These are phyloP conservation scores for Drosophila lini DNA, from an alignment of 1,140 invertebrate genomes.

Conservation along the genomic window DNA sequence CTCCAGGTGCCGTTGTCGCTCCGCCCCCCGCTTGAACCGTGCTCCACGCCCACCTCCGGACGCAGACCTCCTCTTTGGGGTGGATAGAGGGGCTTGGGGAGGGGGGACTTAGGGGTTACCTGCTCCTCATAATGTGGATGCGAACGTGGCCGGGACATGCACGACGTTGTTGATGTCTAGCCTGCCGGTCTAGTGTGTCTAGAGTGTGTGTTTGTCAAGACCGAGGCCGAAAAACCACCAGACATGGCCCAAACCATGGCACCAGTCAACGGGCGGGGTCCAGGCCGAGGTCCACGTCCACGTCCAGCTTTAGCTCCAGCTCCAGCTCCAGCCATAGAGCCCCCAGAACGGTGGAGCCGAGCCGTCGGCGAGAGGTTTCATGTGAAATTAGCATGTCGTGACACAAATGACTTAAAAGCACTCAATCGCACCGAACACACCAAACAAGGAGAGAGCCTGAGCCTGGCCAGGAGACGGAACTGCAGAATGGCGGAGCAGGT, in stretches of 20 bases:
- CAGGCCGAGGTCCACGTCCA: conserved; percentile 20
- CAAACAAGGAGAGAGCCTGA: conserved; percentile 28
- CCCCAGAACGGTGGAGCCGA: conserved; percentile 41
- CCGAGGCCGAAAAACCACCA: conserved; percentile 68
- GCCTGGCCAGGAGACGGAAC: conserved; percentile 20
- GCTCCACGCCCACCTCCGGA: conserved; percentile 14
- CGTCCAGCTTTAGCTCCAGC: conserved; percentile 10
- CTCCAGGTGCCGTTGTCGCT: conserved; percentile 75
- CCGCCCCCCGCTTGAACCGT: conserved; percentile 12
- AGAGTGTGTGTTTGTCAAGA: conserved; percentile 63
- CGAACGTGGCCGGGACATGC: conserved; percentile 73
- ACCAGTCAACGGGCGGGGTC: conserved; percentile 4
- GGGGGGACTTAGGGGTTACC: not conserved
- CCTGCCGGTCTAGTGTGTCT: conserved; percentile 56
- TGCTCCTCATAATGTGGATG: conserved; percentile 61
- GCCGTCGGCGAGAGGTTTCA: conserved; percentile 79
- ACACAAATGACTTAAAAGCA: conserved; percentile 83
- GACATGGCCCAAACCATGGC: conserved; percentile 56
- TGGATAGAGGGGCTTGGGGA: not conserved
- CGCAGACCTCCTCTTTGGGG: not conserved
- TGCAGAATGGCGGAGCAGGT: conserved; percentile 4
- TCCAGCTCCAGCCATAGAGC: conserved; percentile 24
- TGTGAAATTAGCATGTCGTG: conserved; percentile 83
- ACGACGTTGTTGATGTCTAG: conserved; percentile 77
- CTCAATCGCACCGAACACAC: conserved; percentile 73